These are phyloP conservation scores for Oophaga pumilio DNA, from an alignment of 2,113 vertebrate species.

Conservation along the genomic window DNA sequence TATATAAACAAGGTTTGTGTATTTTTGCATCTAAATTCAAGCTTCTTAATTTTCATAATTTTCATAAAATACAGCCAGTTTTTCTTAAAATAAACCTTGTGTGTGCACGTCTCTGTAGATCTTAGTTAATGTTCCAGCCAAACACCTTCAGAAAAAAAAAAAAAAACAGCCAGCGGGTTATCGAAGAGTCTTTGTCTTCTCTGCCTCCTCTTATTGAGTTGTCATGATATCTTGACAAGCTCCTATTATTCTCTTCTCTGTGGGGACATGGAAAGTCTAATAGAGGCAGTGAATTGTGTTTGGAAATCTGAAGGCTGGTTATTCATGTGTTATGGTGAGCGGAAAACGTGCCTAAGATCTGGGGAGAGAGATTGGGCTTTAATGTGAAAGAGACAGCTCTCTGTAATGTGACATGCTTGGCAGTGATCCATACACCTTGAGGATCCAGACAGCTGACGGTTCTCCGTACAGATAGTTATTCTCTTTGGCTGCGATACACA, in stretches of 20 bases:
- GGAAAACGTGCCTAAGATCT: slow-evolving; percentile 43
- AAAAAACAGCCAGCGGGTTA: slow-evolving; percentile 37
- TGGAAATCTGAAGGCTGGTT: slow-evolving; percentile 58
- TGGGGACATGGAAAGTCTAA: slow-evolving; percentile 53
- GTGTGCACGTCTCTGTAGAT: slow-evolving; percentile 9
- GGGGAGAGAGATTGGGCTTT: slow-evolving; percentile 50
- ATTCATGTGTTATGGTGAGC: slow-evolving; percentile 56
- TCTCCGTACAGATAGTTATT: neutral
- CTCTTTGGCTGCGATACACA: neutral
- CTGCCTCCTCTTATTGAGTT: slow-evolving; percentile 57
- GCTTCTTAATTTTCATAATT: neutral
- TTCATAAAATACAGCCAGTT: neutral
- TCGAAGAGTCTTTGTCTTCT: slow-evolving; percentile 51
- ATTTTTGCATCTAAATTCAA: neutral
- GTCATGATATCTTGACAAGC: slow-evolving; percentile 59
- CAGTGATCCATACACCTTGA: slow-evolving; percentile 46
- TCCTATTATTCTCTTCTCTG: slow-evolving; percentile 57
- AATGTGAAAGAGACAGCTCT: slow-evolving; percentile 51
- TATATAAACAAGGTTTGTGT: no score
- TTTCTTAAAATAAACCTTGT: slow-evolving; percentile 2
- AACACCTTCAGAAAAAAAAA: slow-evolving; percentile 22
- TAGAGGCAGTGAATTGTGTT: slow-evolving; percentile 53
- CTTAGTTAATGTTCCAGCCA: slow-evolving; percentile 37
- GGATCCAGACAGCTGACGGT: slow-evolving; percentile 8
- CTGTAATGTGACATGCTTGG: slow-evolving; percentile 49